Evolutionary conservation across 2,888 invertebrate species (phyloP).

Genomic region (Leptogaster cylindrica): DNA sequence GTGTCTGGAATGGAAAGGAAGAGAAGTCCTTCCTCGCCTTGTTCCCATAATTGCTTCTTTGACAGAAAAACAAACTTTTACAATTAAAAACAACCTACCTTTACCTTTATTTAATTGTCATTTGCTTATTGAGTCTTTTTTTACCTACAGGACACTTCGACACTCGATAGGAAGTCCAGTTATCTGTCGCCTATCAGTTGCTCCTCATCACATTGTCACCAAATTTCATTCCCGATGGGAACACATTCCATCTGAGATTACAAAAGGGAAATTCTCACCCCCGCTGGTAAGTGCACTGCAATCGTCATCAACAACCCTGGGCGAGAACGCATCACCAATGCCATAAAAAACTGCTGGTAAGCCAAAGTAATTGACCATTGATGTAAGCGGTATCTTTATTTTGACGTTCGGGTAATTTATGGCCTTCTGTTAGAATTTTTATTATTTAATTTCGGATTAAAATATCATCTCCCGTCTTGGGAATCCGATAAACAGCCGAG

Average conservation of each 20-base stretch:
- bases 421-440: conserved; percentile 51
- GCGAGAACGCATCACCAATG: not conserved
- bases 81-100: no score
- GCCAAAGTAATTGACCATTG: conserved; percentile 51
- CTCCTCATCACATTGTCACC: conserved; percentile 13
- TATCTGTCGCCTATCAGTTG: no score
- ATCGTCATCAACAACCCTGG: not conserved
- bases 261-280: not conserved
- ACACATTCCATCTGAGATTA: not conserved
- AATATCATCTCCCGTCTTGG: conserved; percentile 41
- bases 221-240: not conserved
- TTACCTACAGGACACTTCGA: no score
- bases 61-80: no score
- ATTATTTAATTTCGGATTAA: conserved; percentile 47
- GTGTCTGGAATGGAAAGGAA: no score
- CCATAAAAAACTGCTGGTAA: conserved; percentile 1
- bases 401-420: conserved; percentile 52
- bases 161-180: no score
- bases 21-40: no score
- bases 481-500: conserved; percentile 5
- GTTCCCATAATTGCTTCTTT: no score
- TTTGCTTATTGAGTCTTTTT: no score
- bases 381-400: conserved; percentile 53
- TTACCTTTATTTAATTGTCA: no score
- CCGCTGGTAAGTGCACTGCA: not conserved